phyloP scores from a whole-genome alignment of 2,113 vertebrate genomes.

The Egretta garzetta region DNA sequence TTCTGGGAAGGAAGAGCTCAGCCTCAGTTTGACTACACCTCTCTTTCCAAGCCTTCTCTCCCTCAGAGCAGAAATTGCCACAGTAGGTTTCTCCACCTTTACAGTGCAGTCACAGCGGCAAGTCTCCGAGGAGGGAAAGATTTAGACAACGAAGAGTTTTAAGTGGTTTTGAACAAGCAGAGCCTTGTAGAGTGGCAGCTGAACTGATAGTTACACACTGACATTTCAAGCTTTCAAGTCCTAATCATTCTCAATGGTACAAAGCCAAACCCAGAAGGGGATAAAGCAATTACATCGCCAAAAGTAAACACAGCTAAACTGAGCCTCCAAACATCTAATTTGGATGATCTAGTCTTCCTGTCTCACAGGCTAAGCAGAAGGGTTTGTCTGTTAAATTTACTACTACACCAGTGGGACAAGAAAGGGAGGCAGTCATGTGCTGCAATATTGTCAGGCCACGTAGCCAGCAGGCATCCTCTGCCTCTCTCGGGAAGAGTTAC shows the following conservation, averaged over 20 bases:
- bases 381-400: background rate
- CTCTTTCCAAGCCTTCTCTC: background rate
- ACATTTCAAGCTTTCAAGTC: conserved; percentile 39
- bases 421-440: background rate
- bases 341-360: background rate
- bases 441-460: background rate
- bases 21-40: background rate
- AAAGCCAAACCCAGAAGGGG: conserved; percentile 42
- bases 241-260: conserved; percentile 4
- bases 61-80: background rate
- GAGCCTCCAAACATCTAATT: conserved; percentile 9
- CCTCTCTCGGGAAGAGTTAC: background rate
- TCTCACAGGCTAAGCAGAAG: background rate
- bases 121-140: conserved; percentile 11
- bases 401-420: background rate
- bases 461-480: background rate
- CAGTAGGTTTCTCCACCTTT: background rate
- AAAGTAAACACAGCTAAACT: background rate
- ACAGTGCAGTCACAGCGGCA: background rate
- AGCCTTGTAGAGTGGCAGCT: background rate
- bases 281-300: conserved; percentile 8
- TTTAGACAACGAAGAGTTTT: conserved; percentile 22
- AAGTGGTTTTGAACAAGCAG: conserved; percentile 31
- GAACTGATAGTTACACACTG: conserved; percentile 5
- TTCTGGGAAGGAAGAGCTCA: background rate